Evolutionary conservation across 2,113 vertebrate genomes (phyloP).

Genomic region (Ictidomys tridecemlineatus): DNA sequence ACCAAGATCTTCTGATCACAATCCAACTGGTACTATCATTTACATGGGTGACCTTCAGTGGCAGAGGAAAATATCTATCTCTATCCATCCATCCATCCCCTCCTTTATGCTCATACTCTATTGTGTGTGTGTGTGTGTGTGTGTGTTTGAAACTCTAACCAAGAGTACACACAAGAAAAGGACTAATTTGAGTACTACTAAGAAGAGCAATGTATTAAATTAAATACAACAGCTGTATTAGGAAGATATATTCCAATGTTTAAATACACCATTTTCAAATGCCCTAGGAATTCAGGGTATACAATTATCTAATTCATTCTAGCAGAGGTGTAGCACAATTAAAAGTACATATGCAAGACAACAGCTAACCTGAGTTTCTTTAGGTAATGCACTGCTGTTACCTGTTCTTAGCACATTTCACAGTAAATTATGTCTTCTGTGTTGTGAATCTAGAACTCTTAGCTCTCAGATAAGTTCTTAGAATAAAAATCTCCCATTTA

Average conservation of each 20-base stretch:
- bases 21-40: not conserved
- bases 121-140: too few species aligned
- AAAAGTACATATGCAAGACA: slow-evolving; percentile 12
- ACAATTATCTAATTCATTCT: not conserved
- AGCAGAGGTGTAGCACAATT: not conserved
- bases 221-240: not conserved
- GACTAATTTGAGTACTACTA: not conserved
- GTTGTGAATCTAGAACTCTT: not conserved
- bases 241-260: not conserved
- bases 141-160: too few species aligned
- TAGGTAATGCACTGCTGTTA: not conserved
- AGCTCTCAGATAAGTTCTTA: slow-evolving; percentile 23
- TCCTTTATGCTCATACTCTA: not conserved
- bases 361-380: not conserved
- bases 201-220: not conserved
- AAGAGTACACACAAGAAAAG: not conserved
- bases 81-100: not conserved
- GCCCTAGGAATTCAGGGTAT: not conserved
- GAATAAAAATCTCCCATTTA: slow-evolving; percentile 22
- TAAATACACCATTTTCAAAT: not conserved
- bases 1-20: not conserved
- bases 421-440: not conserved
- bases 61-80: not conserved
- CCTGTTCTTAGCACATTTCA: not conserved
- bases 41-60: not conserved